Conservation (phyloP, 2,113 vertebrate species). For the Percopsis transmontana region DNA sequence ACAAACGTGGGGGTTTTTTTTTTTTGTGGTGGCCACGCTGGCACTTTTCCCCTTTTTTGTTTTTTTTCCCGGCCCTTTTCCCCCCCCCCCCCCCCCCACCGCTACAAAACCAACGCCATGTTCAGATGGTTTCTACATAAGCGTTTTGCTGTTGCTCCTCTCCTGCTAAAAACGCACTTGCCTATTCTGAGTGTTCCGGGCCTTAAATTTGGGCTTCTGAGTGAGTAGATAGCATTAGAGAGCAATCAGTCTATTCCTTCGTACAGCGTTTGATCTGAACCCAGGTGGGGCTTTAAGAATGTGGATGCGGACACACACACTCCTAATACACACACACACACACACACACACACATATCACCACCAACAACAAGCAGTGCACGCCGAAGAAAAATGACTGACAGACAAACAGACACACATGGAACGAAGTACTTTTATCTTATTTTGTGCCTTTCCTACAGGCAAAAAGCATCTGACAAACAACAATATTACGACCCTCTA, state of each 20-base stretch:
- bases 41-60: slow-evolving; percentile 56
- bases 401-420: not conserved
- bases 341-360: slow-evolving; percentile 28
- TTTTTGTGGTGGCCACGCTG: slow-evolving; percentile 44
- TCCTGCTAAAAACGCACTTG: slow-evolving; percentile 67
- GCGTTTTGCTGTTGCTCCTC: slow-evolving; percentile 70
- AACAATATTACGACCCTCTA: slow-evolving; percentile 61
- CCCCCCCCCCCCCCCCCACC: no score
- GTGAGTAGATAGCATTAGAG: slow-evolving; percentile 75
- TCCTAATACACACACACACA: slow-evolving; percentile 48
- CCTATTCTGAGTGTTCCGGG: slow-evolving; percentile 63
- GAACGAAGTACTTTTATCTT: slow-evolving; percentile 61
- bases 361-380: not conserved
- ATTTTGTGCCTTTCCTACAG: slow-evolving; percentile 67
- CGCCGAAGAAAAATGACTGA: not conserved
- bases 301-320: slow-evolving; percentile 48
- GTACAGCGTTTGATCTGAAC: slow-evolving; percentile 72
- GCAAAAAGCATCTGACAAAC: slow-evolving; percentile 53
- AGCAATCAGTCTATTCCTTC: slow-evolving; percentile 16
- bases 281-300: slow-evolving; percentile 66
- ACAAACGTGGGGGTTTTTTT: slow-evolving; percentile 40
- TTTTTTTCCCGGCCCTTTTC: not conserved
- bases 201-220: slow-evolving; percentile 73
- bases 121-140: slow-evolving; percentile 70
- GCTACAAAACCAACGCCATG: slow-evolving; percentile 71